phyloP scores from a whole-genome alignment of 37 sponge, comb jelly and placozoan species.

The Sycon ciliatum region DNA sequence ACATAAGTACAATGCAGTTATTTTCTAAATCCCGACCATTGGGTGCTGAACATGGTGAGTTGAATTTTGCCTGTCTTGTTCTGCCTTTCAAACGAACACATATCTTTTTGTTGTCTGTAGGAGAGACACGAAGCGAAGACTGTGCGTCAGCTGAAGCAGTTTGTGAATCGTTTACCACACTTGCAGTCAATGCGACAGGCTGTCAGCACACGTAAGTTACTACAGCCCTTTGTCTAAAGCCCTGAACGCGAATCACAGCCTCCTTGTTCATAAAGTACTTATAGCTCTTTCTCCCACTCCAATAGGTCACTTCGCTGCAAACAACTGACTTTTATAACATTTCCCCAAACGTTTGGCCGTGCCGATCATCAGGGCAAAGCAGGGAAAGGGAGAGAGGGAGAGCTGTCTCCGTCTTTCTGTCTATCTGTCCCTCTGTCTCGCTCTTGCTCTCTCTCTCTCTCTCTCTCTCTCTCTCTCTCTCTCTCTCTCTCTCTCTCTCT shows the following conservation, averaged over 20 bases:
- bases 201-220: conserved; percentile 62
- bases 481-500: neutral
- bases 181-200: conserved; percentile 65
- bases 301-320: neutral
- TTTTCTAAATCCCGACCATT: too few species aligned
- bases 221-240: neutral
- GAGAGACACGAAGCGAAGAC: conserved; percentile 64
- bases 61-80: too few species aligned
- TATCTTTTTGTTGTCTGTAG: neutral
- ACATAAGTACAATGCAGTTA: too few species aligned
- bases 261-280: neutral
- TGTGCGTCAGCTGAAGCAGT: conserved; percentile 81
- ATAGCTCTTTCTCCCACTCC: neutral
- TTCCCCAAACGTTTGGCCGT: too few species aligned
- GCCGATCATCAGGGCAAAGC: too few species aligned
- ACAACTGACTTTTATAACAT: too few species aligned
- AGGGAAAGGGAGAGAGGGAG: too few species aligned
- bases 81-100: neutral
- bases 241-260: neutral
- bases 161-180: conserved; percentile 87
- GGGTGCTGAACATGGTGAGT: too few species aligned
- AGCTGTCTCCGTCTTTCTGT: too few species aligned
- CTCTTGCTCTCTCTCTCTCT: too few species aligned
- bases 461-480: too few species aligned
- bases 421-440: too few species aligned